A percentile compares a stretch with the other conserved stretches of the same genome.
These are phyloP conservation scores for Semotilus atromaculatus DNA, from an alignment of 2,797 vertebrate species.

Conservation along the genomic window DNA sequence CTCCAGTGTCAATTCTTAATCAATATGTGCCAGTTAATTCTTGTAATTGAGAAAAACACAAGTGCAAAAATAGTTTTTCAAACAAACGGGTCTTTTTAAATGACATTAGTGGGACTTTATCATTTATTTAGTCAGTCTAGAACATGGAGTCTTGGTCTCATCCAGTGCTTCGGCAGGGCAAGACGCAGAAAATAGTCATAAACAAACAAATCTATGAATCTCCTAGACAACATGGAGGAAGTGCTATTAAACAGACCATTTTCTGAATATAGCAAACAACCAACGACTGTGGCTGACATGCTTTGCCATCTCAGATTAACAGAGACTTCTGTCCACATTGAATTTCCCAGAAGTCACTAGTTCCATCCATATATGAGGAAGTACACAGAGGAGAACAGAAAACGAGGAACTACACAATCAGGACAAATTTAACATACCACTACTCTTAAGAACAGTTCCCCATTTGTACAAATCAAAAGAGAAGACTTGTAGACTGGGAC, in stretches of 20 bases:
- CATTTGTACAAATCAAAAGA: background rate
- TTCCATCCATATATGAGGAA: constrained; percentile 27
- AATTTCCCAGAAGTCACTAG: background rate
- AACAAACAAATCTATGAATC: constrained; percentile 63
- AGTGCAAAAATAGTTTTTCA: background rate
- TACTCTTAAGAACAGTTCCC: constrained; percentile 4
- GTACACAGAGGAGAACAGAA: constrained; percentile 8
- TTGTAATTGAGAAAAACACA: background rate
- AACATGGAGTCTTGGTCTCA: background rate
- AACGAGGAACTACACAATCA: background rate
- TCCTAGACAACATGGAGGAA: constrained; percentile 54
- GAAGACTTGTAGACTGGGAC: background rate
- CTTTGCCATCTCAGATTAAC: background rate
- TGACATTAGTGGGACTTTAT: constrained; percentile 4
- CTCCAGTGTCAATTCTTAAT: background rate
- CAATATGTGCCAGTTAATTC: background rate
- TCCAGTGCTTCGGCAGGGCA: constrained; percentile 41
- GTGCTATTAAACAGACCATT: background rate
- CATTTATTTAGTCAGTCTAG: background rate
- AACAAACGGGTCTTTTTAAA: background rate
- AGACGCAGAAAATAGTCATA: constrained; percentile 58
- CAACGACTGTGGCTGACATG: background rate
- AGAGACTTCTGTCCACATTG: background rate
- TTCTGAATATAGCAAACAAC: background rate
- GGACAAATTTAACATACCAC: background rate